Conservation (phyloP, 2,113 vertebrate species). For the Tonatia bakeri region DNA sequence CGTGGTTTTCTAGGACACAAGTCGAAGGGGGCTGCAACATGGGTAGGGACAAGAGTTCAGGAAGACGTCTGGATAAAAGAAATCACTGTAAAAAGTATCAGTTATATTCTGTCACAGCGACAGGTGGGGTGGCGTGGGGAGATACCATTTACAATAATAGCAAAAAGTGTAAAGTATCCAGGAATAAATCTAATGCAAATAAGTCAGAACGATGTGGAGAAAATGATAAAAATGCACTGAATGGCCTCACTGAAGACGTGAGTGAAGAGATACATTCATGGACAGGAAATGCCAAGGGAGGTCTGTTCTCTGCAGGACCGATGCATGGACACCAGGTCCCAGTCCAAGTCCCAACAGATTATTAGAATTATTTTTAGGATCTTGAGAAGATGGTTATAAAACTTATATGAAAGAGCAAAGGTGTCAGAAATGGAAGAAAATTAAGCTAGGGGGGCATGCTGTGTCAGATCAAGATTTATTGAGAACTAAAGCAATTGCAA, state of each 20-base stretch:
- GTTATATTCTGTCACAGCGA: not conserved
- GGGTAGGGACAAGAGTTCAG: slow-evolving; percentile 18
- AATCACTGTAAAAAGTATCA: not conserved
- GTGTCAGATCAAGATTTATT: not conserved
- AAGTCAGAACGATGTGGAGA: not conserved
- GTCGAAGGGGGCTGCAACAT: not conserved
- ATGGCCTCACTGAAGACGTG: slow-evolving; percentile 13
- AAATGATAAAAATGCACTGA: not conserved
- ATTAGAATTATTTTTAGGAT: not conserved
- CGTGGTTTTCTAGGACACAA: slow-evolving; percentile 16
- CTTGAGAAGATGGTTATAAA: not conserved
- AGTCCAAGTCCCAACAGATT: not conserved
- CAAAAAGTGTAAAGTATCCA: not conserved
- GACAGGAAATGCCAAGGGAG: not conserved
- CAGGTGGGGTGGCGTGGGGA: not conserved
- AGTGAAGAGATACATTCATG: not conserved
- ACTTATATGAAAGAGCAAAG: not conserved
- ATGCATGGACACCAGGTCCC: not conserved
- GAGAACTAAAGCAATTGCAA: not conserved
- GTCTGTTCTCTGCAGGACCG: not conserved
- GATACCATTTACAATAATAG: not conserved
- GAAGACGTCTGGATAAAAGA: not conserved
- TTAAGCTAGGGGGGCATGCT: not conserved
- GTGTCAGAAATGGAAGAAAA: not conserved
- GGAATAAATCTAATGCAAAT: not conserved